Evolutionary conservation across 2,888 invertebrate species (phyloP), one percentile per base, ranked within the genome.

Genomic region (Epirrhoe alternata): DNA sequence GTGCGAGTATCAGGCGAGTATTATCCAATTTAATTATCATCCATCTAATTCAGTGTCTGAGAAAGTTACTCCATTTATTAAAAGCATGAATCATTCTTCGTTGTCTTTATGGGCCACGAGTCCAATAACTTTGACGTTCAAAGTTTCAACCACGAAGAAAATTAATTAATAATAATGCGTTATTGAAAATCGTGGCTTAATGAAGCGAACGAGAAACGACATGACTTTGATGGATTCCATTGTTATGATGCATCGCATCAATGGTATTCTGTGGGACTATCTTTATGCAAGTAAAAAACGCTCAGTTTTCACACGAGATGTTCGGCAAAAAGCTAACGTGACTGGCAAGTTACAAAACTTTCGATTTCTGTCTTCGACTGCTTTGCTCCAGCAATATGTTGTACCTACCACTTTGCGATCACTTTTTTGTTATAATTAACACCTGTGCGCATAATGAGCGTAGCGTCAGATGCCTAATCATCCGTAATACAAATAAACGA

Each of bases 221-320:
- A 30, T 7, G 47, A 42, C 31, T 49, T 52, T 51, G 33, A 58
- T 38, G 14, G 33, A 51, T 54, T 57, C n/a, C 42, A 66, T 63
- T 72, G 62, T 66, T 64, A 24, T 61, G 58, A 66, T 64, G 60
- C 66, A 62, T 70, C 59, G 60, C 47, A 47, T 47, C 59, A 63
- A 67, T 63, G 30, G 51, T 47, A 45, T 62, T 63, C 63, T 55
- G 49, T 60, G 78, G 71, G 79, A 79, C 72, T 73, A 61, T 64
- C 68, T 31, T 53, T n/a, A 55, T 30, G 52, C n/a, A 53, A n/a
- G 55, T 57, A 65, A 69, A 67, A 62, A 61, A 60, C 72, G 75
- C 72, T 71, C 70, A 79, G 83, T 83, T 88, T 88, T 90, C 88
- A 85, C 89, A 86, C 83, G 80, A 84, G 82, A 86, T 86, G 86